Evolutionary conservation across 2,113 vertebrate genomes (phyloP).

Genomic region (Bufo gargarizans): DNA sequence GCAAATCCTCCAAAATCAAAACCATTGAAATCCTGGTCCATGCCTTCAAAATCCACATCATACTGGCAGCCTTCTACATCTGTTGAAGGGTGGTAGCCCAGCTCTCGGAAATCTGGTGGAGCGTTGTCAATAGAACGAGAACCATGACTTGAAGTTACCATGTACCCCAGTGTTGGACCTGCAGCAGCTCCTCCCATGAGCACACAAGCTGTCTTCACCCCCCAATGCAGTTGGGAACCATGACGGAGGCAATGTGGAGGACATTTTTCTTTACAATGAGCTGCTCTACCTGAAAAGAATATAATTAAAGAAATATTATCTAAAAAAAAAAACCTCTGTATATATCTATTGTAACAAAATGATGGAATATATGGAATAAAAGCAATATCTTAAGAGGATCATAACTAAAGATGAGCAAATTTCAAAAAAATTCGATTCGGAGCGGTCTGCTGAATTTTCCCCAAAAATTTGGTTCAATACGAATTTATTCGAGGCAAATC

Average conservation of each 20-base stretch:
- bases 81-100: slow-evolving; percentile 53
- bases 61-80: slow-evolving; percentile 70
- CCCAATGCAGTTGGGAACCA: slow-evolving; percentile 72
- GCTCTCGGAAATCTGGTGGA: slow-evolving; percentile 58
- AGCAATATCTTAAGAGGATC: neutral
- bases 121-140: slow-evolving; percentile 64
- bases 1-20: slow-evolving; percentile 81
- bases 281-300: slow-evolving; percentile 13
- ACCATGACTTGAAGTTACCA: slow-evolving; percentile 70
- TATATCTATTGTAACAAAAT: neutral
- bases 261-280: slow-evolving; percentile 60
- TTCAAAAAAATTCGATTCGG: too few species aligned
- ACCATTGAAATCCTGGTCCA: slow-evolving; percentile 78
- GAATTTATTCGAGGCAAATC: too few species aligned
- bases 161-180: slow-evolving; percentile 78
- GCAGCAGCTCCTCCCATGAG: slow-evolving; percentile 81
- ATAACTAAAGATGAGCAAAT: neutral
- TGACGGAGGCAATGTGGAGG: slow-evolving; percentile 79
- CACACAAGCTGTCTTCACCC: slow-evolving; percentile 78
- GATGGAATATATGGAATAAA: neutral
- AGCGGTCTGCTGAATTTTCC: too few species aligned
- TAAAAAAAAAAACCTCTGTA: neutral
- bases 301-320: neutral
- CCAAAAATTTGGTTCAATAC: too few species aligned
- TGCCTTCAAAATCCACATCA: slow-evolving; percentile 78